Evolutionary conservation across 2,113 vertebrate genomes (phyloP), one percentile per base, ranked within the genome.

Genomic region (Labeo catla): DNA sequence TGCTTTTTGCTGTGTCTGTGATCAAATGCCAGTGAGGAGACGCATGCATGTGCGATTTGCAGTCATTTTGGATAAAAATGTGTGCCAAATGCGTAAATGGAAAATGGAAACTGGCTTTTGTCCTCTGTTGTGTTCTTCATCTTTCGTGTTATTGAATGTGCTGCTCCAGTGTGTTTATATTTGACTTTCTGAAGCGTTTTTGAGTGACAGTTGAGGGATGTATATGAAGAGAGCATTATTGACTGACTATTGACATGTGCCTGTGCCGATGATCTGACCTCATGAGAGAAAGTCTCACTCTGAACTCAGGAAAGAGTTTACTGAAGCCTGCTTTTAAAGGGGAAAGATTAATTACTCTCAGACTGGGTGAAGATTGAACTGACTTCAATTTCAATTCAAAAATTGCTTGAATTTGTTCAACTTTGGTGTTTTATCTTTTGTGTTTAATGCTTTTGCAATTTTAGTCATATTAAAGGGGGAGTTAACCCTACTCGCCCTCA

Each of bases 221-320:
- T 65, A 34, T 15, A 16, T 23, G 23, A 65, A 65, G 61, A 23
- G 43, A 3, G 39, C 21, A 2, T 28, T 82, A 70, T 82, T 68
- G 80, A 68, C 43, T 70, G 63, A 47, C 39, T 66, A 66, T 68
- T 82, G 63, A 70, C 36, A 13, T 81, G 39, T 45, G 36, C 9
- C 12, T 65, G 59, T 15, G 36, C 79, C 0, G 39, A 65, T 65
- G 39, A 65, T 16, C 59, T 49, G 59, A 81, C 78, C 36, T 81
- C n/a, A 16, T 15, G 39, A 23, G 6, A 4, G 5, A 23, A n/a
- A 15, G 39, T 11, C n/a, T 66, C 9, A 43, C 43, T 16, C 7
- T 6, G 13, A 61, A 45, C 8, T 61, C 57, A 8, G 54, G 36
- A 78, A 74, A 49, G 43, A 19, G 39, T 11, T 34, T 52, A 34